Evolutionary conservation across 2,113 vertebrate genomes (phyloP).

Genomic region (Chauna torquata): DNA sequence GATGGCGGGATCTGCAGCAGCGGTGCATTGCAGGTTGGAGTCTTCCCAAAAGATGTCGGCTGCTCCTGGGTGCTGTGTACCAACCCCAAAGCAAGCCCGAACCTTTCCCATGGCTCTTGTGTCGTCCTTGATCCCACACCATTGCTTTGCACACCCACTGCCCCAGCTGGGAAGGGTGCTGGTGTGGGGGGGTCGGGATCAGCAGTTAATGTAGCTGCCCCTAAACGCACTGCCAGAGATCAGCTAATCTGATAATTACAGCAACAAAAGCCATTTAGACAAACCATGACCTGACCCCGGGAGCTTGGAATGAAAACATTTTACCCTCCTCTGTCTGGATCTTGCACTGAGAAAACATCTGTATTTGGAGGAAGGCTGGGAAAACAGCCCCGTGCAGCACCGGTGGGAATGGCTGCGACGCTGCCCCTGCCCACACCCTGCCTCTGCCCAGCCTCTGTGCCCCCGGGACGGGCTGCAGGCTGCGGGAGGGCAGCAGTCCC

Average conservation of each 20-base stretch:
- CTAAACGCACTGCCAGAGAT: slow-evolving; percentile 62
- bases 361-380: slow-evolving; percentile 34
- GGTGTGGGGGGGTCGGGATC: not conserved
- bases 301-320: slow-evolving; percentile 77
- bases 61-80: not conserved
- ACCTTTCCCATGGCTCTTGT: not conserved
- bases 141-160: not conserved
- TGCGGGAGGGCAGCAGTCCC: not conserved
- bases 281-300: slow-evolving; percentile 73
- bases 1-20: not conserved
- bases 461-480: not conserved
- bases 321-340: slow-evolving; percentile 67
- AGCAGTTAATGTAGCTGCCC: slow-evolving; percentile 47
- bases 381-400: not conserved
- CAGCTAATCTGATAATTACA: slow-evolving; percentile 77
- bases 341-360: slow-evolving; percentile 55
- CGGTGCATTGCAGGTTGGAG: not conserved
- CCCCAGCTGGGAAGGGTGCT: not conserved
- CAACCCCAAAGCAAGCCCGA: not conserved
- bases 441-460: not conserved
- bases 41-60: not conserved
- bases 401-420: not conserved
- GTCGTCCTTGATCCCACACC: not conserved
- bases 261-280: slow-evolving; percentile 76
- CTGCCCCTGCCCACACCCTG: not conserved